Evolutionary conservation across 30 jellyfish, hydroid and myxozoan species (phyloP).

Genomic region (Cassiopea xamachana): DNA sequence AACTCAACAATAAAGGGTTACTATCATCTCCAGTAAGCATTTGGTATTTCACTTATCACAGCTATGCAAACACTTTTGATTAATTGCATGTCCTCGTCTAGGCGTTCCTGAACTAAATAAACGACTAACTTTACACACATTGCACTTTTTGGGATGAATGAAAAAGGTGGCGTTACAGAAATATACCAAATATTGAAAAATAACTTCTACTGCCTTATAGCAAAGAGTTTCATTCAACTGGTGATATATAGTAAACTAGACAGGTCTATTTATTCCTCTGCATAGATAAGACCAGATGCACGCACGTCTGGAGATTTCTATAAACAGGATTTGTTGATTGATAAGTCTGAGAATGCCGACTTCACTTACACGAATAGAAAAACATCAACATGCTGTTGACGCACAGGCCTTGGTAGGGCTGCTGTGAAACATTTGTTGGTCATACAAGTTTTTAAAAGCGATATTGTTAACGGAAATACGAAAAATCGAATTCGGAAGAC

Average conservation of each 20-base stretch:
- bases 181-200: background rate
- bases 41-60: background rate
- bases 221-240: background rate
- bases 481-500: background rate
- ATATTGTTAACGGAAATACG: constrained; percentile 2
- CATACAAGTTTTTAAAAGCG: background rate
- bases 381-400: background rate
- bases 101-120: background rate
- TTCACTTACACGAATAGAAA: background rate
- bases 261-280: background rate
- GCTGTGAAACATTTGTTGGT: background rate
- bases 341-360: background rate
- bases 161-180: background rate
- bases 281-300: background rate
- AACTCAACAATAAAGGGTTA: too few species aligned
- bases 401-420: background rate
- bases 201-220: too few species aligned
- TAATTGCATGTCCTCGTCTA: background rate
- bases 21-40: too few species aligned
- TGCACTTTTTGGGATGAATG: background rate
- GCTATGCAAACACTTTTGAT: background rate
- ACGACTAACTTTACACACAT: background rate
- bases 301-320: background rate
- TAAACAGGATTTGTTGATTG: background rate
- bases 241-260: background rate